Evolutionary conservation across 2,797 vertebrate species (phyloP).

Genomic region (Sternotherus odoratus): DNA sequence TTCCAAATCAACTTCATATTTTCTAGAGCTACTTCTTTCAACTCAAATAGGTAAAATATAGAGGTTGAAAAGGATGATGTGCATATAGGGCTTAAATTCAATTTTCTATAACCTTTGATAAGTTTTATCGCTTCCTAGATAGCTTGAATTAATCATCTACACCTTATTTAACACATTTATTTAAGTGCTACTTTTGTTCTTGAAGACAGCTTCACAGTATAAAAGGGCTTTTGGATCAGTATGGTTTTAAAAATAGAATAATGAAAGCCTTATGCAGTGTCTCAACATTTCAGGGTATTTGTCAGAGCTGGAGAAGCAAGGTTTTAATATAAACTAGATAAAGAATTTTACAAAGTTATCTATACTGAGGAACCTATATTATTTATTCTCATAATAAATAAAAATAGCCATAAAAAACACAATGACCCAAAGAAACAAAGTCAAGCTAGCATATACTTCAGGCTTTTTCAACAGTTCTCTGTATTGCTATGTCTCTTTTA

Average conservation of each 20-base stretch:
- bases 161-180: neutral
- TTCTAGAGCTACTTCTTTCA: slow-evolving; percentile 29
- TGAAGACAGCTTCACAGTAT: neutral
- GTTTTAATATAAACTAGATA: neutral
- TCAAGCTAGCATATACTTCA: neutral
- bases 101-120: neutral
- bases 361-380: neutral
- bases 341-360: neutral
- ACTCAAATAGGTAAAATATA: slow-evolving; percentile 36
- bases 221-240: neutral
- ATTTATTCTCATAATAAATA: neutral
- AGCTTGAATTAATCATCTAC: neutral
- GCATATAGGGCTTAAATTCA: neutral
- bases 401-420: neutral
- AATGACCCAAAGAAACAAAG: neutral
- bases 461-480: neutral
- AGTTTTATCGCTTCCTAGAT: slow-evolving; percentile 30
- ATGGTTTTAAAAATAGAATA: neutral
- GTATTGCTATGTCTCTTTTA: neutral
- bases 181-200: neutral
- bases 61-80: neutral
- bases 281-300: neutral
- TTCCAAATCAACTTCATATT: slow-evolving; percentile 45
- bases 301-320: neutral
- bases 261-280: neutral